Conservation (phyloP, 2,113 vertebrate genomes). For the Equus quagga region DNA sequence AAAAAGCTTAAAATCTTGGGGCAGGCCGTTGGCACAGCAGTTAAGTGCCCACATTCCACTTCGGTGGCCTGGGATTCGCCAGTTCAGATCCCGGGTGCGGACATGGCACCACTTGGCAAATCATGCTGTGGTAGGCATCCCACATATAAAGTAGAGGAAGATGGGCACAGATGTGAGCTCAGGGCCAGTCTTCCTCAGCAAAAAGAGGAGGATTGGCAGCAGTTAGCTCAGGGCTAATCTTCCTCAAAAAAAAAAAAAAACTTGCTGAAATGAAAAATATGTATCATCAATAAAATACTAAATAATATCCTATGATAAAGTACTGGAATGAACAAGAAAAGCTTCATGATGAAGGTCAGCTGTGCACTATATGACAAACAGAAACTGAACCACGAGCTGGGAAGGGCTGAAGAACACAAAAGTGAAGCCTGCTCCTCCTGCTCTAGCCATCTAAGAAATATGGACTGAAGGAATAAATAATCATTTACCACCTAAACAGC, state of each 20-base stretch:
- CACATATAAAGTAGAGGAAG: no score
- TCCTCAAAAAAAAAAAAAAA: no score
- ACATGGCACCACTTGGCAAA: no score
- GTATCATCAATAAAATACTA: neutral
- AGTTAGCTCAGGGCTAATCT: no score
- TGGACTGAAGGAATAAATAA: neutral
- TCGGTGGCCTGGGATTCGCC: no score
- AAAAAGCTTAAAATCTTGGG: neutral
- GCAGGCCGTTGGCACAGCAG: no score
- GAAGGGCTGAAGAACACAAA: neutral
- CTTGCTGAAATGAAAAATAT: conserved; percentile 1
- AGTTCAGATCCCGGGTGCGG: no score
- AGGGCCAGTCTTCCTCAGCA: no score
- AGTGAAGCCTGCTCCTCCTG: neutral
- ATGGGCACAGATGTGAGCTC: no score
- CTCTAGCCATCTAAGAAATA: neutral
- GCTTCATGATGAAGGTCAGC: neutral
- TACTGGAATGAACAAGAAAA: neutral
- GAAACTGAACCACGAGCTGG: neutral
- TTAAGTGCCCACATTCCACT: no score
- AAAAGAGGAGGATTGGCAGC: no score
- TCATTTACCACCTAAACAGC: neutral
- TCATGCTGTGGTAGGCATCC: no score
- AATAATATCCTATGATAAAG: neutral
- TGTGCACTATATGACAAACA: neutral